Base-by-base conservation (phyloP, 2,113 vertebrate genomes). In the Cyanistes caeruleus region DNA sequence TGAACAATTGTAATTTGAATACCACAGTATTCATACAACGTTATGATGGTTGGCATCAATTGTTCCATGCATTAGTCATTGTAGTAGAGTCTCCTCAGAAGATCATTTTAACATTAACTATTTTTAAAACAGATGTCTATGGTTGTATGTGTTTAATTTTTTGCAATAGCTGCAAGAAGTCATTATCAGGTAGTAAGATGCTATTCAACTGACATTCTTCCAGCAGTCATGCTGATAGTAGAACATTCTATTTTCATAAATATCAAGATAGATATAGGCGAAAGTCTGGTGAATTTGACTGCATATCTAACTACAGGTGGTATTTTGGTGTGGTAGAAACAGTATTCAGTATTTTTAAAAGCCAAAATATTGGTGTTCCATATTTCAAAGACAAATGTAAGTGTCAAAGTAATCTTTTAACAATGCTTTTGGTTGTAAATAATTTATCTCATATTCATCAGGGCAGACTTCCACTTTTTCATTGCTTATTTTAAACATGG, bases 311-410 rank as follows among this genome's bases (percentile, higher is more conserved):
- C 22, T 11, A 35, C 3, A 53, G 74, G 10, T 78, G 9, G 15
- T 27, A 33, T 30, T 91, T 64, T 64, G 14, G 33, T 62, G 22
- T 55, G 33, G 10, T 35, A 81, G 28, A 75, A 78, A 33, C 6
- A 72, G 15, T 39, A 6, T 65, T 52, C 8, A 13, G 5, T 76
- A 44, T 65, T 70, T 79, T 70, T 56, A 56, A 49, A 94, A n/a
- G 25, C 23, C 37, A 62, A 70, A 81, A n/a, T 52, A 48, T 7
- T 72, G 41, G 70, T 3, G 11, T 56, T 80, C 31, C 0, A 0
- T 59, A 59, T 52, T 21, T 30, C 14, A 17, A 49, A 74, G 17
- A 60, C 15, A 39, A 55, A 41, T 51, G 0, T 31, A 37, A 48
- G 5, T 49, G 31, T 33, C 25, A 82, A 27, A 74, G 7, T 12